phyloP scores from a whole-genome alignment of 1,140 invertebrate genomes.

The Diachasma alloeum region DNA sequence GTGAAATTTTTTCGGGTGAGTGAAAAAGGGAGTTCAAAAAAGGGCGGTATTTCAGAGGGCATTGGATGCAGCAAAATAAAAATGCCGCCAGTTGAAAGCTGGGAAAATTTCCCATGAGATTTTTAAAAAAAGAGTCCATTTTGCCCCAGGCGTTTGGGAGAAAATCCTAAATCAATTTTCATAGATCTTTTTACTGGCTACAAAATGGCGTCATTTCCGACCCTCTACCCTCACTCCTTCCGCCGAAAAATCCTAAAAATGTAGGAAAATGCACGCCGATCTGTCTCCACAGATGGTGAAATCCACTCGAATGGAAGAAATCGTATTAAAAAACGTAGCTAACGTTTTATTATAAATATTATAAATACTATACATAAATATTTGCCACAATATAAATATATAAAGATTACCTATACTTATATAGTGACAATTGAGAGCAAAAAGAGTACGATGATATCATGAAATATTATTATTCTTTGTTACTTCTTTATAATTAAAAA shows the following conservation, averaged over 20 bases:
- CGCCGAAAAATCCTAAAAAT: background rate
- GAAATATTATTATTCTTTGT: conserved; percentile 64
- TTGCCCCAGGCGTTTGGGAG: too few species aligned
- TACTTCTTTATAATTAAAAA: conserved; percentile 66
- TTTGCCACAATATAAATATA: conserved; percentile 53
- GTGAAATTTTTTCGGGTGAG: background rate
- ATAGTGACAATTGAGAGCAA: conserved; percentile 28
- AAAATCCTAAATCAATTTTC: too few species aligned
- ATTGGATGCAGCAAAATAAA: too few species aligned
- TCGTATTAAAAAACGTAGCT: conserved; percentile 24
- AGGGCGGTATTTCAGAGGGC: background rate
- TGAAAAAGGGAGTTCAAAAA: background rate
- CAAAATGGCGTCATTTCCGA: background rate
- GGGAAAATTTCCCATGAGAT: background rate
- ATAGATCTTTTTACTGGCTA: background rate
- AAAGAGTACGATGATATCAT: conserved; percentile 51
- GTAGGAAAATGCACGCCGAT: background rate
- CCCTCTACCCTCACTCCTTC: background rate
- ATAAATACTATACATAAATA: conserved; percentile 15
- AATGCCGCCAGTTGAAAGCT: background rate
- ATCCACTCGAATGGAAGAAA: background rate
- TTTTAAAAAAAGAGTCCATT: background rate
- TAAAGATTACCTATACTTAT: conserved; percentile 39
- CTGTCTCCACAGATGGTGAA: background rate
- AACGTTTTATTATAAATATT: conserved; percentile 30